Base-by-base conservation (phyloP, 2,888 invertebrate genomes). In the Drosophila sordidula region DNA sequence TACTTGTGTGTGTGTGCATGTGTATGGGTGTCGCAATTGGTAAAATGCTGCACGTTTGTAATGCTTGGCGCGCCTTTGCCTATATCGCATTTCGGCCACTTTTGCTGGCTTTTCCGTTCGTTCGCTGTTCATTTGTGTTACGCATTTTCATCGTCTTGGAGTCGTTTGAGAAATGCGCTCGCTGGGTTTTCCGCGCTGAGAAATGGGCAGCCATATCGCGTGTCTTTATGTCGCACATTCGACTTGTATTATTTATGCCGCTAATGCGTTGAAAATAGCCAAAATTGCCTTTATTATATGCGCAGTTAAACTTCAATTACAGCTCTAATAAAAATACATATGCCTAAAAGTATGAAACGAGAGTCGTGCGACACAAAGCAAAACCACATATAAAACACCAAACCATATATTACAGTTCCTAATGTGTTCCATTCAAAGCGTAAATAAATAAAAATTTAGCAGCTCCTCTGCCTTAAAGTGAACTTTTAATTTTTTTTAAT, bases 221-320 rank as follows among this genome's bases (percentile, higher is more conserved):
- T 56, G 80, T 71, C 75, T 75, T 79, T 54, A 70, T 87, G 74
- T 78, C 72, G 67, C 70, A 71, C 68, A 78, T 83, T 83, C 70
- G 75, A 69, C 75, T 59, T 68, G 69, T 75, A 75, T 85, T 90
- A 88, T 89, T 88, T 88, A 89, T 87, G 88, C 69, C 70, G 78
- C 71, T 90, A 89, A 89, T 90, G 84, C 78, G 80, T 80, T 78
- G 78, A 85, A 88, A 90, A 90, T 80, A 80, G 78, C 88, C 81
- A 56, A 86, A 90, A 90, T 90, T 82, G 83, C 83, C 81, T 90
- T 90, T 89, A 90, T 90, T 90, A 90, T 81, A 89, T 88, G 89
- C 86, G 86, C 89, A 82, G 90, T 90, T 90, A 82, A 89, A 87
- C 82, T 85, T 80, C 87, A 88, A 90, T 90, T 90, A 88, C 64